Conservation (phyloP, 2,797 vertebrate species). For the Sarcoramphus papa region DNA sequence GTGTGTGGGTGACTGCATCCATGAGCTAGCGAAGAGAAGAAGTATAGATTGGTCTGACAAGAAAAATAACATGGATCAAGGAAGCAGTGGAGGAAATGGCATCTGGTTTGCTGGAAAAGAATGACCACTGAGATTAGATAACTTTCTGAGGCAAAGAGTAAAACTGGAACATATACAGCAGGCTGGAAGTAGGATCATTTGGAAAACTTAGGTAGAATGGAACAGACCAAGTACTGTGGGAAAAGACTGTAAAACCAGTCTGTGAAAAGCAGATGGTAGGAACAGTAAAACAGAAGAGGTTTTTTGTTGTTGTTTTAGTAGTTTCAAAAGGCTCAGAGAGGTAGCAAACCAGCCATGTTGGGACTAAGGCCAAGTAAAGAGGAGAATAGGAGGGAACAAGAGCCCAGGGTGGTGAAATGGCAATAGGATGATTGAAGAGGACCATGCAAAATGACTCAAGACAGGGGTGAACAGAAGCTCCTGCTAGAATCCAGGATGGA, state of each 20-base stretch:
- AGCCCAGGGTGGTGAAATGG: not conserved
- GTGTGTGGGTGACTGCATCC: not conserved
- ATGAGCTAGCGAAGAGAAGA: not conserved
- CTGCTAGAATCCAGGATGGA: not conserved
- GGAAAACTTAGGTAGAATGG: not conserved
- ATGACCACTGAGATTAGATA: not conserved
- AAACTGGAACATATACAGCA: not conserved
- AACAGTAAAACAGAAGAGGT: not conserved
- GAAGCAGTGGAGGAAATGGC: not conserved
- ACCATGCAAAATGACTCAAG: not conserved
- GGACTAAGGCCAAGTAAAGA: not conserved
- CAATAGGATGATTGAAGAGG: not conserved
- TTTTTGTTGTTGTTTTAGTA: not conserved
- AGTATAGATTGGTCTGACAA: not conserved
- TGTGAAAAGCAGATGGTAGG: not conserved
- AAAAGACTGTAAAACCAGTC: not conserved
- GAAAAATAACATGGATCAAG: not conserved
- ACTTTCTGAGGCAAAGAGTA: not conserved
- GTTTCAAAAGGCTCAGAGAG: not conserved
- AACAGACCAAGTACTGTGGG: not conserved
- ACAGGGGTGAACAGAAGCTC: not conserved
- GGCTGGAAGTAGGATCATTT: not conserved
- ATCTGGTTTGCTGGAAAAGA: not conserved
- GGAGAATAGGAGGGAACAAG: not conserved
- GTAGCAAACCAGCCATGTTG: not conserved